These are phyloP conservation scores for Polylopha cassiicola DNA, from an alignment of 2,888 invertebrate species.

Conservation along the genomic window DNA sequence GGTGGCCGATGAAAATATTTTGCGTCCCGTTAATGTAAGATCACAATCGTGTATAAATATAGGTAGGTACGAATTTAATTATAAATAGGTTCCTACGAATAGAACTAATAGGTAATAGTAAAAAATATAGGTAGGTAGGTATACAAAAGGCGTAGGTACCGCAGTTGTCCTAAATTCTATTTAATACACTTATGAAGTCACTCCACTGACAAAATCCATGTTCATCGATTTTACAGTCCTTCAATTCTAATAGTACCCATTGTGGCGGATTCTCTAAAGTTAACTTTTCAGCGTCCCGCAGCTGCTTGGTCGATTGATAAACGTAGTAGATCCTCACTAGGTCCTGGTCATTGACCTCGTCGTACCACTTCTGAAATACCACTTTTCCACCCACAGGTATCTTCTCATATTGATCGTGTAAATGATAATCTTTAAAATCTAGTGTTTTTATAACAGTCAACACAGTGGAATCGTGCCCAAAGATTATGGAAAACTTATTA, in stretches of 20 bases:
- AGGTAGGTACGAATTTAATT: too few species aligned
- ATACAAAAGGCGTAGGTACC: too few species aligned
- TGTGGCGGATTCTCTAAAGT: constrained; percentile 40
- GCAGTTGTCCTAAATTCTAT: too few species aligned
- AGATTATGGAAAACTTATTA: constrained; percentile 40
- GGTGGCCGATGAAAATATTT: too few species aligned
- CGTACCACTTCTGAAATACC: constrained; percentile 57
- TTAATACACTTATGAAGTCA: constrained; percentile 33
- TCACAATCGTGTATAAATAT: too few species aligned
- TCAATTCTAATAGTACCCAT: constrained; percentile 38
- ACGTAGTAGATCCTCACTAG: constrained; percentile 51
- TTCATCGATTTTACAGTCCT: constrained; percentile 35
- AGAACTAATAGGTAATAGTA: too few species aligned
- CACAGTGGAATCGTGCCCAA: constrained; percentile 62
- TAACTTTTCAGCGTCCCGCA: constrained; percentile 38
- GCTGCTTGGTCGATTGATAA: constrained; percentile 44
- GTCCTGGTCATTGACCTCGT: constrained; percentile 31
- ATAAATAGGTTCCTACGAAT: too few species aligned
- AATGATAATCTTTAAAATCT: constrained; percentile 38
- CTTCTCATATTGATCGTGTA: constrained; percentile 46
- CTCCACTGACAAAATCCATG: constrained; percentile 50
- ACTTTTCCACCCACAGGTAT: constrained; percentile 60
- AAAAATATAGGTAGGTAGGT: too few species aligned
- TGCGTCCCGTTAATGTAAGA: too few species aligned
- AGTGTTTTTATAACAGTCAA: constrained; percentile 41